These are phyloP conservation scores for Dorcus parallelipipedus DNA, from an alignment of 2,888 invertebrate genomes.

Conservation along the genomic window DNA sequence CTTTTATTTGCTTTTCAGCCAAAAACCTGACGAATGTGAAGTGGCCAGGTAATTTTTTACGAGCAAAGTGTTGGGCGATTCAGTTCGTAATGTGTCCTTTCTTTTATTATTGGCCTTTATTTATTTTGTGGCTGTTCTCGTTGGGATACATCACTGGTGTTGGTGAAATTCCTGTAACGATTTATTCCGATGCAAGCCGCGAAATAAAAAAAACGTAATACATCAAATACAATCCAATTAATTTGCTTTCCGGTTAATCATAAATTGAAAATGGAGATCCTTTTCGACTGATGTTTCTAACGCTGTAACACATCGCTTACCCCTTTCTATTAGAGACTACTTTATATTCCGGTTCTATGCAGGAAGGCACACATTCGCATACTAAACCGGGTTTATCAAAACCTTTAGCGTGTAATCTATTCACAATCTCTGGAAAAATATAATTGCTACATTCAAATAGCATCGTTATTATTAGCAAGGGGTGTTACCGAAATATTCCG, in stretches of 20 bases:
- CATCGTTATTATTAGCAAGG: background rate
- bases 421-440: constrained; percentile 42
- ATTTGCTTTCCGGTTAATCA: background rate
- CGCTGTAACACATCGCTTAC: constrained; percentile 41
- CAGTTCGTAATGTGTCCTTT: too few relatives aligned
- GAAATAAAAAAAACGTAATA: constrained; percentile 23
- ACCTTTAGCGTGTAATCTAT: constrained; percentile 47
- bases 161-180: too few relatives aligned
- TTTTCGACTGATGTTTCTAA: constrained; percentile 5
- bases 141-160: too few relatives aligned
- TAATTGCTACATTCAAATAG: background rate
- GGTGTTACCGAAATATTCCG: constrained; percentile 46
- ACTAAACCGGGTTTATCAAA: constrained; percentile 48
- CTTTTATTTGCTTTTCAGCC: too few relatives aligned
- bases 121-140: too few relatives aligned
- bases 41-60: too few relatives aligned
- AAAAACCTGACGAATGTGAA: too few relatives aligned
- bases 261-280: too few relatives aligned
- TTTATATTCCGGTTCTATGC: constrained; percentile 58
- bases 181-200: too few relatives aligned
- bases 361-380: constrained; percentile 60
- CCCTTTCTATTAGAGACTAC: constrained; percentile 50
- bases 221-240: constrained; percentile 20
- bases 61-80: too few relatives aligned
- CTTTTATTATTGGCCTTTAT: too few relatives aligned